Evolutionary conservation across 2,113 vertebrate genomes (phyloP), one percentile per base, ranked within the genome.

Genomic region (Herpailurus yagouaroundi): DNA sequence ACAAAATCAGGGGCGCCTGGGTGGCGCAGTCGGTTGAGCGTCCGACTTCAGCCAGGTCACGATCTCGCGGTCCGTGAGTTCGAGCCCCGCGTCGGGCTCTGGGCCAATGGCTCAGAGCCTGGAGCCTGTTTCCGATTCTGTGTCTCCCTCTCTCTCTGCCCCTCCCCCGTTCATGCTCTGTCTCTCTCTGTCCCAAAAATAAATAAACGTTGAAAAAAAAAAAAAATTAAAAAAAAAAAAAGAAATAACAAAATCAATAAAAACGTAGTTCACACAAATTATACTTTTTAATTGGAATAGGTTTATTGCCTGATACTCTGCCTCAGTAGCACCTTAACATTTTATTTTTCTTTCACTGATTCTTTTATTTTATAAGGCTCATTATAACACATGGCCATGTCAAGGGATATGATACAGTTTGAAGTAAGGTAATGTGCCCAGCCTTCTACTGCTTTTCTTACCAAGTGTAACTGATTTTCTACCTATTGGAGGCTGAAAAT

Each of bases 231-330:
- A n/a, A n/a, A n/a, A n/a, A n/a, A n/a, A n/a, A n/a, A n/a, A 27
- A 93, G 52, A 97, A 96, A 82, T 88, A 81, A 60, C 9, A 76
- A 86, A 89, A n/a, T 92, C 19, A 97, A 31, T 79, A 77, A 95
- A 73, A 69, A 95, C 10, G 94, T 6, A 91, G 15, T 91, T 90
- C 38, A 68, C 9, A 84, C 38, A 36, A 95, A 71, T 69, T 91
- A 14, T 57, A 50, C 27, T 41, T 66, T 96, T 91, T 94, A 63
- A 86, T 63, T 89, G 5, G n/a, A 55, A 76, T 80, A 63, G 1
- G 4, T 63, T 69, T 94, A 63, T 95, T 52, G 18, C 52, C n/a
- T 48, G 29, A 10, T 6, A 73, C 19, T 84, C 50, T 55, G 25
- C 50, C n/a, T 93, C 38, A 89, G 5, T 71, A 77, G 6, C 33